A percentile compares a stretch with the other conserved stretches of the same genome.
Evolutionary conservation across 2,888 invertebrate genomes (phyloP).

Genomic region (Leucania comma): DNA sequence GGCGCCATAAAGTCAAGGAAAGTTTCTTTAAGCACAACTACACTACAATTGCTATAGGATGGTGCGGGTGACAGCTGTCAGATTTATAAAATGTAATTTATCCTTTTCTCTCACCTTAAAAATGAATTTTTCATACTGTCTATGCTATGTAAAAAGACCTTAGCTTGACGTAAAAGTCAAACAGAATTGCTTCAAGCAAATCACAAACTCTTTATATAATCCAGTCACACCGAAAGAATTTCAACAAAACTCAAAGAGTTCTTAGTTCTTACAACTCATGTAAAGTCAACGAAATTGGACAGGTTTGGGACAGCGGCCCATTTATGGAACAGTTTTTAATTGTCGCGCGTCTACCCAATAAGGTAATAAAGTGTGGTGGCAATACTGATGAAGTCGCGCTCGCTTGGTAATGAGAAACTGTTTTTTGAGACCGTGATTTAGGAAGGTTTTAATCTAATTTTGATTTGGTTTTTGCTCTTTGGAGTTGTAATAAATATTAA

Average conservation of each 20-base stretch:
- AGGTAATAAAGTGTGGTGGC: conserved; percentile 49
- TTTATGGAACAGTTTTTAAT: conserved; percentile 53
- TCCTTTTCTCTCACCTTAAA: too few relatives aligned
- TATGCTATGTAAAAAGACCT: too few relatives aligned
- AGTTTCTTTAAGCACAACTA: too few relatives aligned
- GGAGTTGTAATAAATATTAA: neutral
- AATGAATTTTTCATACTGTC: too few relatives aligned
- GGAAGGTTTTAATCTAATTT: conserved; percentile 44
- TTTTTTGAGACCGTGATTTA: conserved; percentile 32
- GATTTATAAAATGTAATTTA: too few relatives aligned
- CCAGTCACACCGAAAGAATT: conserved; percentile 33
- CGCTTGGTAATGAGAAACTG: conserved; percentile 9
- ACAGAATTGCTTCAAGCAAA: neutral
- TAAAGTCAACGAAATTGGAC: conserved; percentile 63
- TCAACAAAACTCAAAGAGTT: conserved; percentile 6
- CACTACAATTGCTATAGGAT: too few relatives aligned
- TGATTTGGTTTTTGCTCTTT: conserved; percentile 1
- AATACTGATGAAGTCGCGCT: conserved; percentile 57
- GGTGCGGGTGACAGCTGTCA: too few relatives aligned
- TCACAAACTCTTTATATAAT: conserved; percentile 21
- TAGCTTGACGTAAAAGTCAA: neutral
- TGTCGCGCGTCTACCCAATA: conserved; percentile 44
- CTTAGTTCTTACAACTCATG: conserved; percentile 56
- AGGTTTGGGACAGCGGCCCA: conserved; percentile 38
- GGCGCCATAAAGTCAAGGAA: too few relatives aligned